These are phyloP conservation scores for Istiophorus platypterus DNA, from an alignment of 2,113 vertebrate genomes.

Conservation along the genomic window DNA sequence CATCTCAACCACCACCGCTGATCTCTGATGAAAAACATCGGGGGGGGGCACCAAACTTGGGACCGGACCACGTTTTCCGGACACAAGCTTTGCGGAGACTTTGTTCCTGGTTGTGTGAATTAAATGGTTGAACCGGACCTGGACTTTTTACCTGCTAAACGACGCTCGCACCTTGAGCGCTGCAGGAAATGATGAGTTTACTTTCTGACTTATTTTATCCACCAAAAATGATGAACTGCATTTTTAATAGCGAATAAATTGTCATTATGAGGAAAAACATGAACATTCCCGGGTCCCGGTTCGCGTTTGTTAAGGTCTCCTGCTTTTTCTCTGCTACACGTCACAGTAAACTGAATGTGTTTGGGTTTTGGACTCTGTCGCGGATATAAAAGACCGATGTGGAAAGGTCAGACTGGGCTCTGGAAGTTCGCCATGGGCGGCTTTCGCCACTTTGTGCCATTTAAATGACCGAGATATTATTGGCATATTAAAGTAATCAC, in stretches of 20 bases:
- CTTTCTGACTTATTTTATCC: no score
- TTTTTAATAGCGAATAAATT: background rate
- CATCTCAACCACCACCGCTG: constrained; percentile 36
- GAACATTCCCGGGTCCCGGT: no score
- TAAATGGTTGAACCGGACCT: background rate
- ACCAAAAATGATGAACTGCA: background rate
- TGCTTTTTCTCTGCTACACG: no score
- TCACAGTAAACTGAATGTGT: background rate
- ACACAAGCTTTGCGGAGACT: background rate
- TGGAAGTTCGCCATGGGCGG: no score
- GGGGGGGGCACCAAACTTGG: background rate
- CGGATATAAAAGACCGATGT: background rate
- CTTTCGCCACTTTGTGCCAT: no score
- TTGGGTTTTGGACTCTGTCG: background rate
- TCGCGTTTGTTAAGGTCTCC: background rate
- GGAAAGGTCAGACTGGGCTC: no score
- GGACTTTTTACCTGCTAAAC: background rate
- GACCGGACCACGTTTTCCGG: background rate
- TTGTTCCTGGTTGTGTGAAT: background rate
- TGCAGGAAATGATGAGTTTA: background rate
- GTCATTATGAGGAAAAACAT: no score
- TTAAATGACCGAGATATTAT: background rate
- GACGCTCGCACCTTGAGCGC: background rate
- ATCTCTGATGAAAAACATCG: constrained; percentile 25
- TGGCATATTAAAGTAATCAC: no score